These are phyloP conservation scores for Denticeps clupeoides DNA, from an alignment of 2,797 vertebrate species.

Conservation along the genomic window DNA sequence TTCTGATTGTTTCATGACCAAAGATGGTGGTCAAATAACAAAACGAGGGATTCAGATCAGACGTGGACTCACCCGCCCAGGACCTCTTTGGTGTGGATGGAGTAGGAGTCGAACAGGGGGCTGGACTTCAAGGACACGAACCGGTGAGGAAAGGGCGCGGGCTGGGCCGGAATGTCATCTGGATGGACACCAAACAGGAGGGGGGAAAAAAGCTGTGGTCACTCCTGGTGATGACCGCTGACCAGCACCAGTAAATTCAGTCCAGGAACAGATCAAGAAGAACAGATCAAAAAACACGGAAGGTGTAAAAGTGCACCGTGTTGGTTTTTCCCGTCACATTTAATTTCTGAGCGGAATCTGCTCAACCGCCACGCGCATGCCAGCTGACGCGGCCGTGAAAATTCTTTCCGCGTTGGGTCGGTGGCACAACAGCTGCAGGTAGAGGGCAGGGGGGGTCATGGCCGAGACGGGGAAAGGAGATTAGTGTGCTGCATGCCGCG, in stretches of 20 bases:
- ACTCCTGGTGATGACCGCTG: background rate
- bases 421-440: constrained; percentile 22
- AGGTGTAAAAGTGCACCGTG: too few relatives aligned
- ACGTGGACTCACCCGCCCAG: constrained; percentile 65
- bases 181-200: constrained; percentile 11
- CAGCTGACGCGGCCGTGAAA: too few relatives aligned
- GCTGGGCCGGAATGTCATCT: constrained; percentile 69
- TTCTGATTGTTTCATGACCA: too few relatives aligned
- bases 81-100: constrained; percentile 61
- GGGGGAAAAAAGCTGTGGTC: background rate
- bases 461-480: constrained; percentile 18
- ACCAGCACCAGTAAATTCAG: too few relatives aligned
- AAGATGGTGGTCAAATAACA: background rate
- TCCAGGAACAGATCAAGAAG: too few relatives aligned
- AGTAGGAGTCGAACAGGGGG: constrained; percentile 52
- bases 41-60: background rate
- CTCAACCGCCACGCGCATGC: too few relatives aligned
- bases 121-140: constrained; percentile 50
- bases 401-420: constrained; percentile 7
- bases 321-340: too few relatives aligned
- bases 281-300: too few relatives aligned
- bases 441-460: constrained; percentile 3
- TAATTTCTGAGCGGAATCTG: too few relatives aligned
- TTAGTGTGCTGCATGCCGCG: constrained; percentile 21
- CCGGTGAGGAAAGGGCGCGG: constrained; percentile 66